Evolutionary conservation across 2,113 vertebrate species (phyloP), one percentile per base, ranked within the genome.

Genomic region (Erythrolamprus reginae): DNA sequence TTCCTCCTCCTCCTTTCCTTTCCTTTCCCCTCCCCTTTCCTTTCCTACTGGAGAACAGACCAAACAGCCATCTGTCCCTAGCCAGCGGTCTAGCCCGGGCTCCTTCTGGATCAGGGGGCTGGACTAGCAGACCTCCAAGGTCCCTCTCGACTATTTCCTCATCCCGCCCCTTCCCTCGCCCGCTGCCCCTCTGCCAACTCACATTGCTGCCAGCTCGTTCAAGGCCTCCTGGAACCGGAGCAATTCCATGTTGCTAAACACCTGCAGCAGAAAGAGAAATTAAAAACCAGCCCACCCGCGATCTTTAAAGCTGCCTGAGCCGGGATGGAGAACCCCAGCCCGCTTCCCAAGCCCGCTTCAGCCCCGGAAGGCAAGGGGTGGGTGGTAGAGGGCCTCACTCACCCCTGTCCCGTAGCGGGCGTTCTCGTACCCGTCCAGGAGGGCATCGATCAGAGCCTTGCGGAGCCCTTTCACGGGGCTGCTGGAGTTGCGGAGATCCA

Each of bases 401-500:
- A 99, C 98, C 98, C 98, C 98, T 0, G 98, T 98, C 33, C 98
- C 98, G 0, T 99, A 98, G 23, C 98, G 98, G 1, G 99, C 99
- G 3, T 95, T 97, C 87, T 98, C 98, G 13, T 99, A 99, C 1
- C 99, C 98, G 3, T 99, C 98, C 94, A 99, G 95, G 93, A 99
- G 95, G 0, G 95, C 93, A 93, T 99, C 98, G 0, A 99, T 95
- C 89, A 99, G 95, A 7, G 96, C 93, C 86, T 97, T 98, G 55
- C 97, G 97, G 51, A 96, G 95, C 82, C 97, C 97, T 90, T 96
- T 97, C 93, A 98, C 97, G 28, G 98, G 96, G 26, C 97, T 93
- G 92, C 97, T 96, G 85, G 97, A 97, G 89, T 97, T 98, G 24
- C 97, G 95, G n/a, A 99, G 97, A 53, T 99, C 98, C 86, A 99